Base-by-base conservation (phyloP, 2,797 vertebrate species). In the Falco naumanni region DNA sequence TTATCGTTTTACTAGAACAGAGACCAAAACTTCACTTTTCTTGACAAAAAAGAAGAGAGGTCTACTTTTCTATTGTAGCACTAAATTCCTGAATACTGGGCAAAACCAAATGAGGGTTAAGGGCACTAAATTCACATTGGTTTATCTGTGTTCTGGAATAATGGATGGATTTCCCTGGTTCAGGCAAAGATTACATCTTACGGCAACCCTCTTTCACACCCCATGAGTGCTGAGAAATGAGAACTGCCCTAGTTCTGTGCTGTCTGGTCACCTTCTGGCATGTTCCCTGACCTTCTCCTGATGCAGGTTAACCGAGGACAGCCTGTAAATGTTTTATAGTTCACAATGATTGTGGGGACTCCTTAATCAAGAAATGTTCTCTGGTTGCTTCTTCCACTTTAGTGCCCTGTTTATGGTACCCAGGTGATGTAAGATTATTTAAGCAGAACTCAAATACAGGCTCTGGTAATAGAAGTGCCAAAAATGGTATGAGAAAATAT, bases 371-470 rank as follows among this genome's bases (percentile, higher is more conserved):
- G 20, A 56, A 74, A 60, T 14, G 2, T 48, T 76, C 10, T 48
- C 39, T 74, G 4, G 1, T 47, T 56, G 3, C 17, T 54, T 79
- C 41, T 70, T 74, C 7, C 6, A 13, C 13, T 11, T 13, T 9
- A 50, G 4, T 33, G 7, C 2, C 7, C 9, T 31, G 1, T 37
- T 0, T 21, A 14, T 7, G 8, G 3, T 57, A 81, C 7, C 20
- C 65, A 74, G 7, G 3, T 68, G 39, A 53, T 21, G 7, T 24
- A 51, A 87, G 92, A 51, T 28, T 74, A 65, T 51, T 47, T 47
- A 34, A 26, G 7, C 28, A 15, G 18, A 48, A n/a, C 33, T 54
- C 20, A 41, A 13, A 54, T 6, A 5, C 10, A 80, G 25, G 2
- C 1, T 57, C 7, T 33, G 8, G 12, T n/a, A 65, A 82, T 9